Percentiles rank a stretch among this genome's conserved stretches.
Evolutionary conservation across 2,797 vertebrate species (phyloP).

Genomic region (Benthosema pterotum): DNA sequence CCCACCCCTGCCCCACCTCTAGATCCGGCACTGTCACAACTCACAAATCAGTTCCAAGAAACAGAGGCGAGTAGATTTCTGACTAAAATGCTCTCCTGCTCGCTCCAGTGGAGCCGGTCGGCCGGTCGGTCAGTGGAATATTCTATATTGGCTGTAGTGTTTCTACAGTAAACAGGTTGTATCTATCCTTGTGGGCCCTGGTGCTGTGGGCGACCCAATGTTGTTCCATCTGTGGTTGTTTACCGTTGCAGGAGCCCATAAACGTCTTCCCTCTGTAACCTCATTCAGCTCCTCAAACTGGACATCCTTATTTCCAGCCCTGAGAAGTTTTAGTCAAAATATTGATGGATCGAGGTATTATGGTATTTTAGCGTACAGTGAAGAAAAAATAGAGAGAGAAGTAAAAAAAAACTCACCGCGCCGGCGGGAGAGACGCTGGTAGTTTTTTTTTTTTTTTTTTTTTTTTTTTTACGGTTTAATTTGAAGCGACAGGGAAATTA

Average conservation of each 20-base stretch:
- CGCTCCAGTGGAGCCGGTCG: conserved; percentile 46
- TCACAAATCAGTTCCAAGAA: conserved; percentile 40
- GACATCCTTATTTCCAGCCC: conserved; percentile 76
- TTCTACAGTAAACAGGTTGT: conserved; percentile 78
- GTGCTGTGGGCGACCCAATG: conserved; percentile 72
- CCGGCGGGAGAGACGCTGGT: conserved; percentile 42
- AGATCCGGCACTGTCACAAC: too few relatives aligned
- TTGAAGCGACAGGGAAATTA: conserved; percentile 49
- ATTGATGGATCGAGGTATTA: conserved; percentile 78
- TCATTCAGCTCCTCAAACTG: conserved; percentile 79
- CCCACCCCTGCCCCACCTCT: too few relatives aligned
- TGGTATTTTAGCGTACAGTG: conserved; percentile 65
- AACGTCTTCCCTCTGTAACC: conserved; percentile 78
- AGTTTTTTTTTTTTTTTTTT: too few relatives aligned
- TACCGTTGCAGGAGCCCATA: conserved; percentile 76
- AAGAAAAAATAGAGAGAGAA: too few relatives aligned
- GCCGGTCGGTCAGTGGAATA: conserved; percentile 79
- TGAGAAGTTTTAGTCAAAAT: conserved; percentile 76
- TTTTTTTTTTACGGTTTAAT: conserved; percentile 67
- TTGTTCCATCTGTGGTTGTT: conserved; percentile 86
- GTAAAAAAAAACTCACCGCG: conserved; percentile 46
- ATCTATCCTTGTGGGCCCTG: conserved; percentile 82
- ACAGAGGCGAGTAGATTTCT: conserved; percentile 50
- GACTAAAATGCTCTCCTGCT: conserved; percentile 67
- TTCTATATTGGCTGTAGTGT: conserved; percentile 77